These are phyloP conservation scores for Strigamia transsilvanica DNA, from an alignment of 2,888 invertebrate genomes.

Conservation along the genomic window DNA sequence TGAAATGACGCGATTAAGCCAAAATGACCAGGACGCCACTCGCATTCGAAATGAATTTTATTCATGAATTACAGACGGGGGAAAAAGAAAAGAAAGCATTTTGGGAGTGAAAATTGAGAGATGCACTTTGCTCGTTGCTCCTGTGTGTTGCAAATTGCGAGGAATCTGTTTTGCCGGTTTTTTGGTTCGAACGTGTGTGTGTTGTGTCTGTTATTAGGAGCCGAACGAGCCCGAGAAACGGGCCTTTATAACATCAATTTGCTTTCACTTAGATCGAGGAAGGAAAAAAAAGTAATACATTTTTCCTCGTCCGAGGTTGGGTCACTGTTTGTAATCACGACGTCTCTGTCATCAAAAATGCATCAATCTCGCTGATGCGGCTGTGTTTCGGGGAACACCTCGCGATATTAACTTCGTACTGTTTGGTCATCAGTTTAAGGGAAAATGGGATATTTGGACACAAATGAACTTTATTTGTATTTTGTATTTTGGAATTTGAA, in stretches of 20 bases:
- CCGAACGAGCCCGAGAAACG: neutral
- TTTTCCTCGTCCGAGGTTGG: neutral
- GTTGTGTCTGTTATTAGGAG: constrained; percentile 12
- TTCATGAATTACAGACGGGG: neutral
- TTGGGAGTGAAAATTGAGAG: neutral
- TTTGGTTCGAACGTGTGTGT: neutral
- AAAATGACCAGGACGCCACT: neutral
- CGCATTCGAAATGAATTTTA: neutral
- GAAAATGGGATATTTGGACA: no score
- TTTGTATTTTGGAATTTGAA: no score
- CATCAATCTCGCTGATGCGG: neutral
- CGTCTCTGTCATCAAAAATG: constrained; percentile 18
- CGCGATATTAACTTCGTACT: neutral
- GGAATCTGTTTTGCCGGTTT: neutral
- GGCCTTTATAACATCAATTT: neutral
- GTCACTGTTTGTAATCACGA: neutral
- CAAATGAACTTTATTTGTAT: no score
- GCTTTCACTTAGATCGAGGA: neutral
- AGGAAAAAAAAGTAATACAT: neutral
- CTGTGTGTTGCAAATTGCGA: neutral
- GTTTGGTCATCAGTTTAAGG: no score
- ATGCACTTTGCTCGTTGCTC: neutral
- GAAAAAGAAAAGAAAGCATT: neutral
- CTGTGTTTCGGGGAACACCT: neutral
- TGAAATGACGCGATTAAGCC: neutral